Evolutionary conservation across 1,140 invertebrate species (phyloP).

Genomic region (Sesamia nonagrioides): DNA sequence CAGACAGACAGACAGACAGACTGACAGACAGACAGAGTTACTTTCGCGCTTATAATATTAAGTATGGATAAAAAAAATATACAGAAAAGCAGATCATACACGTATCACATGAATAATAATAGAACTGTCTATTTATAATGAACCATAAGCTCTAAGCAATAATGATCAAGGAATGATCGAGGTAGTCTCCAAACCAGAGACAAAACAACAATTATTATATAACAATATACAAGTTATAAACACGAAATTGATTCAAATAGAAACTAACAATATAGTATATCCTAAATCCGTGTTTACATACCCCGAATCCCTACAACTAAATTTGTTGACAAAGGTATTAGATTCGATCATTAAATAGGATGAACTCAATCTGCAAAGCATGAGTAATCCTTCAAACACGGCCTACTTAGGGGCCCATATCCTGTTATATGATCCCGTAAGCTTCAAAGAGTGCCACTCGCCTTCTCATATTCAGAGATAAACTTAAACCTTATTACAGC

Average conservation of each 20-base stretch:
- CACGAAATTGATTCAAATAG: constrained; percentile 11
- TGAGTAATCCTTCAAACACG: constrained; percentile 57
- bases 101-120: no score
- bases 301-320: constrained; percentile 22
- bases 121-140: no score
- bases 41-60: no score
- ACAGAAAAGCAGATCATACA: no score
- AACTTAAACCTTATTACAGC: constrained; percentile 38
- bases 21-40: no score
- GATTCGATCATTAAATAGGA: constrained; percentile 36
- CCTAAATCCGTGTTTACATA: neutral
- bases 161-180: neutral
- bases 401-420: constrained; percentile 54
- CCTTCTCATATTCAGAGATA: constrained; percentile 30
- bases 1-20: no score
- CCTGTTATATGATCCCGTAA: constrained; percentile 51
- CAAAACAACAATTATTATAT: neutral
- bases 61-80: no score
- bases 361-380: constrained; percentile 42
- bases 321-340: constrained; percentile 46
- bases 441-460: constrained; percentile 20
- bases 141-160: no score
- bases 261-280: constrained; percentile 13
- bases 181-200: neutral
- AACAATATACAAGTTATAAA: neutral